phyloP scores from a whole-genome alignment of 35 echinoderm and acorn worm species.

The Eucidaris tribuloides region DNA sequence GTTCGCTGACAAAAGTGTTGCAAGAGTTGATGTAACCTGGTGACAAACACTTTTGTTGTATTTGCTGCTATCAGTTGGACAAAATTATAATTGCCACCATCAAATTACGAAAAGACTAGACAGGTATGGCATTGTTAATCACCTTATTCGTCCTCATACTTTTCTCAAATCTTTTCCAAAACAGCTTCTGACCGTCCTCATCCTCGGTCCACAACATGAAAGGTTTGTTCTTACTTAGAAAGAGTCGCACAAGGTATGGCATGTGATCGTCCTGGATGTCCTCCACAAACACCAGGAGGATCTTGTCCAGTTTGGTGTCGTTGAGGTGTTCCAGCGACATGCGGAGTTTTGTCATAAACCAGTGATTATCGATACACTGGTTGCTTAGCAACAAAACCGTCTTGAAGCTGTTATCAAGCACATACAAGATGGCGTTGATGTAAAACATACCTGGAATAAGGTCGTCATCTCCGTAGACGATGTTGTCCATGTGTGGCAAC shows the following conservation, averaged over 20 bases:
- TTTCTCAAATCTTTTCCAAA: neutral
- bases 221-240: constrained; percentile 15
- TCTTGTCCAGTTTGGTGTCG: neutral
- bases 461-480: neutral
- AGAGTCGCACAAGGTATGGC: constrained; percentile 9
- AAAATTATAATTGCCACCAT: too few species aligned
- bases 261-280: neutral
- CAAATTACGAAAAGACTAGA: too few species aligned
- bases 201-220: constrained; percentile 21
- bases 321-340: neutral
- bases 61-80: too few species aligned
- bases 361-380: neutral
- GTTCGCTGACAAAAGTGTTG: too few species aligned
- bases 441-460: neutral
- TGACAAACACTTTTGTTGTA: too few species aligned
- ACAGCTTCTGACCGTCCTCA: constrained; percentile 20
- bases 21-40: too few species aligned
- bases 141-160: constrained; percentile 1
- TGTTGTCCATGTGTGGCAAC: neutral
- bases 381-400: constrained; percentile 18
- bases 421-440: neutral
- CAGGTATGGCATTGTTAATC: constrained; percentile 3
- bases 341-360: constrained; percentile 15
- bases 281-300: constrained; percentile 9
- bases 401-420: constrained; percentile 8